Conservation (phyloP, 2,888 invertebrate species). For the Leucoptera coffeella region DNA sequence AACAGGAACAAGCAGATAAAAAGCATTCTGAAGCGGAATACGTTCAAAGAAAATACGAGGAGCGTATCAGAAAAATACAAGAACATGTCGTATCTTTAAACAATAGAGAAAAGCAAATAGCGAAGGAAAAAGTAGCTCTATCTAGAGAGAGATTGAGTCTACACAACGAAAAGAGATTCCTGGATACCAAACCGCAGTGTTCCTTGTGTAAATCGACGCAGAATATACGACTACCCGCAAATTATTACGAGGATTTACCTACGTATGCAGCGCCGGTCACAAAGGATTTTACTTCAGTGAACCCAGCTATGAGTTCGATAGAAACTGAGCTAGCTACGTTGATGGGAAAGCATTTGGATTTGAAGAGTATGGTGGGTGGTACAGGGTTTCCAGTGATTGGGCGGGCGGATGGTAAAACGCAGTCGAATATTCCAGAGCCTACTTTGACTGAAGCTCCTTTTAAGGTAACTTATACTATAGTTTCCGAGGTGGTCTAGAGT, state of each 20-base stretch:
- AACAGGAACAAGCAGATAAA: slow-evolving; percentile 52
- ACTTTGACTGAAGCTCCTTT: slow-evolving; percentile 1
- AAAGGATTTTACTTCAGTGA: slow-evolving; percentile 20
- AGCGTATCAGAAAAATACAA: slow-evolving; percentile 50
- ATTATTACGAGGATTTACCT: slow-evolving; percentile 16
- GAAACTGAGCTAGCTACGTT: slow-evolving; percentile 34
- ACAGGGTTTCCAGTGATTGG: no score
- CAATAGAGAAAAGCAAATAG: slow-evolving; percentile 53
- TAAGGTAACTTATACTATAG: no score
- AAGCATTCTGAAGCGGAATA: slow-evolving; percentile 51
- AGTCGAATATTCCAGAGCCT: no score
- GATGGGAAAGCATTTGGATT: slow-evolving; percentile 20
- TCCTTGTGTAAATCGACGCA: slow-evolving; percentile 31
- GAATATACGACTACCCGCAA: slow-evolving; percentile 14
- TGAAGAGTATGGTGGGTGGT: slow-evolving; percentile 12
- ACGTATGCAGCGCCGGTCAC: slow-evolving; percentile 19
- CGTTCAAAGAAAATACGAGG: slow-evolving; percentile 49
- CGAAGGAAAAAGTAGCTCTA: slow-evolving; percentile 53
- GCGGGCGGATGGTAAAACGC: no score
- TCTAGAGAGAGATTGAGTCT: slow-evolving; percentile 53
- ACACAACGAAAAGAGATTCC: slow-evolving; percentile 46
- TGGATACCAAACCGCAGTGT: slow-evolving; percentile 30
- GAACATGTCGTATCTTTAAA: slow-evolving; percentile 49
- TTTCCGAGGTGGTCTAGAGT: no score
- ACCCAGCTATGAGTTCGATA: slow-evolving; percentile 21